Conservation (phyloP, 2,797 vertebrate genomes). For the Danio choprae region DNA sequence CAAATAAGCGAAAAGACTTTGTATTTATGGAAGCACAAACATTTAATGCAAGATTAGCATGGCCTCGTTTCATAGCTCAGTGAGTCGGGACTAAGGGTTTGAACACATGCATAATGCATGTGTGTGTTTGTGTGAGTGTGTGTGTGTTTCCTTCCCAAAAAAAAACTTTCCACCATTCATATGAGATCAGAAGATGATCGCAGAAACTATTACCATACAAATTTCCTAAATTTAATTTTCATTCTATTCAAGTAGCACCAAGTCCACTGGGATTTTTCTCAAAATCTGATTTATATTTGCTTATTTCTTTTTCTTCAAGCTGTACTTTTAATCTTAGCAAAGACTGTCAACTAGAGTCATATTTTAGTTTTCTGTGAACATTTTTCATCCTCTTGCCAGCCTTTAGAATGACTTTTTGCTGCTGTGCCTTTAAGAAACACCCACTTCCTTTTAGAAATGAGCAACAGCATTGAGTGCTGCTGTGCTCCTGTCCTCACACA, state of each 20-base stretch:
- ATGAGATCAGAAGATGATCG: conserved; percentile 20
- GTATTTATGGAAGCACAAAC: conserved; percentile 73
- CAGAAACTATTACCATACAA: conserved; percentile 15
- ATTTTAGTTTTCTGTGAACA: not conserved
- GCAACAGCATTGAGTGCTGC: not conserved
- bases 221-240: not conserved
- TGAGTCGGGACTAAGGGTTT: conserved; percentile 69
- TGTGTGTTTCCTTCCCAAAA: not conserved
- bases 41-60: conserved; percentile 78
- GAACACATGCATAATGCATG: conserved; percentile 74
- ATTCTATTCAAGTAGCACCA: no score
- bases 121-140: conserved; percentile 49
- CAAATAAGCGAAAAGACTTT: conserved; percentile 55
- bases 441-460: conserved; percentile 1
- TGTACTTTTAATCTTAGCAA: not conserved
- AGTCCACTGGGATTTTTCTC: not conserved
- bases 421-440: not conserved
- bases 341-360: not conserved
- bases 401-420: not conserved
- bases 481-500: conserved; percentile 4
- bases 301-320: not conserved
- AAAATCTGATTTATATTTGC: not conserved
- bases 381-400: not conserved
- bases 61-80: conserved; percentile 78
- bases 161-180: conserved; percentile 33